Base-by-base conservation (phyloP, 2,888 invertebrate genomes). In the Bellardia pandia region DNA sequence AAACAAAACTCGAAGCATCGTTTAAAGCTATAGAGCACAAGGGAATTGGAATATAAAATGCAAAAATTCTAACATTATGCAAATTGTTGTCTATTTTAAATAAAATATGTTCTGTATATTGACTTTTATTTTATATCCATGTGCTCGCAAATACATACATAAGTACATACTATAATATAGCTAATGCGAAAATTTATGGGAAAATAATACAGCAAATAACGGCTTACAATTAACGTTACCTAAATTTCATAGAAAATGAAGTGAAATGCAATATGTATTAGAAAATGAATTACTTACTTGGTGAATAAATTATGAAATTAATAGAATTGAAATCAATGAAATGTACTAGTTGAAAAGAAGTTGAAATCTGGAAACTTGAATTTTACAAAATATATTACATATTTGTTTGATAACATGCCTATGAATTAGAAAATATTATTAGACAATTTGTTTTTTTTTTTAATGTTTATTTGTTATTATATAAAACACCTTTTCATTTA, bases 401-500 rank as follows among this genome's bases (percentile, higher is more conserved):
- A 48, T 13, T 66, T 60, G 68, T 68, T 2, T 13, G 42, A 42
- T 16, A 68, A 74, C 42, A 75, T 37, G 53, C 74, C 79, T 85
- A 85, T 11, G 40, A 75, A 79, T 85, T 75, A 62, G 37, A 69
- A 79, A 79, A 75, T 30, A 42, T 45, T 33, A 68, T 53, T 72
- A 33, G 23, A 75, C 30, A 75, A 42, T 45, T 62, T 48, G 0
- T 69, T 51, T 66, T 7, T 8, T 69, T 51, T 66, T 7, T 8
- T 23, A 23, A 51, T 48, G 7, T 37, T 16, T 42, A 48, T 51
- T 33, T 11, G 66, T 14, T 23, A 66, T 53, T n/a, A 42, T 71
- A 23, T 45, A 56, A 69, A 80, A 75, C 68, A 85, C 69, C 69
- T 80, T 79, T 48, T 72, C 40, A 48, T 77, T 64, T 84, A 40